phyloP scores from a whole-genome alignment of 2,797 vertebrate species.

The Aulostomus chinensis region DNA sequence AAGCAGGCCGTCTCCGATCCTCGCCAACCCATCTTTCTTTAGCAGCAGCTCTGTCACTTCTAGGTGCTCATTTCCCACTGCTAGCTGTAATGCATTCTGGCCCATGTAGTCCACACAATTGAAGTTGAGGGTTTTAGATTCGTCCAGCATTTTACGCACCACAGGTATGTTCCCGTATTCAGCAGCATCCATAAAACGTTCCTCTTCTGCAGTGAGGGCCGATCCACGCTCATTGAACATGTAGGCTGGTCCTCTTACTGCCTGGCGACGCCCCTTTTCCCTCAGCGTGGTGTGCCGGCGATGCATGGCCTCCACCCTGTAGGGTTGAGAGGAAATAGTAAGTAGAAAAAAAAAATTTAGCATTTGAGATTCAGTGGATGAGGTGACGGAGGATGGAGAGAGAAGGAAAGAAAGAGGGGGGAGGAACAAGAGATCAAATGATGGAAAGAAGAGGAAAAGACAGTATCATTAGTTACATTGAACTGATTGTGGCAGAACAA shows the following conservation, averaged over 20 bases:
- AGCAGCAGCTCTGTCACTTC: constrained; percentile 95
- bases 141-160: constrained; percentile 96
- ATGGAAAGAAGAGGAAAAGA: constrained; percentile 16
- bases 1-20: constrained; percentile 91
- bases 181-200: constrained; percentile 92
- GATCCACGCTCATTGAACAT: constrained; percentile 98
- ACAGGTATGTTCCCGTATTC: constrained; percentile 98
- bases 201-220: constrained; percentile 91
- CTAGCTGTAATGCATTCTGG: constrained; percentile 93
- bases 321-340: constrained; percentile 4
- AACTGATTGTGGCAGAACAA: not conserved
- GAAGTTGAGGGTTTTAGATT: constrained; percentile 95
- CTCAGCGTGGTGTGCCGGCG: constrained; percentile 92
- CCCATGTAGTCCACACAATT: constrained; percentile 99
- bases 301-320: constrained; percentile 90
- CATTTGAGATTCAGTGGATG: not conserved
- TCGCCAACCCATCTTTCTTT: constrained; percentile 91
- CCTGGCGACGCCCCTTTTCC: constrained; percentile 96
- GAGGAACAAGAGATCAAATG: constrained; percentile 4
- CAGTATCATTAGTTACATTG: constrained; percentile 10
- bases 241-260: constrained; percentile 93
- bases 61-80: constrained; percentile 94
- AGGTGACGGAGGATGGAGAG: not conserved
- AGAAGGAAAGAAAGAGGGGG: not conserved
- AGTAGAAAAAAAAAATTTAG: not conserved